These are phyloP conservation scores for Atherix ibis DNA, from an alignment of 2,888 invertebrate species.

Conservation along the genomic window DNA sequence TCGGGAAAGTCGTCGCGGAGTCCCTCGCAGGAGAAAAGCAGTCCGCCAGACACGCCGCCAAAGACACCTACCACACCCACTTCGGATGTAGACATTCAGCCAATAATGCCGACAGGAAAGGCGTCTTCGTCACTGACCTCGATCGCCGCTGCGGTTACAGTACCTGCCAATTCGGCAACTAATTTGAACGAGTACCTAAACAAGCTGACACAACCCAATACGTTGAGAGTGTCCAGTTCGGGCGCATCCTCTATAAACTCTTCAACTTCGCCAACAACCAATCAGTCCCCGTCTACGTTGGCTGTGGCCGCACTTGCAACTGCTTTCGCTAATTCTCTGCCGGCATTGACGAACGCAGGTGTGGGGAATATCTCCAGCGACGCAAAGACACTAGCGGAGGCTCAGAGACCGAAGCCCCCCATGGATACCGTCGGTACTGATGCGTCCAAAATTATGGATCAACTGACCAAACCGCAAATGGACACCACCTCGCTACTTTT, in stretches of 20 bases:
- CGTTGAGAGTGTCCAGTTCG: too few relatives aligned
- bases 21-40: conserved; percentile 14
- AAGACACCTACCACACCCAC: conserved; percentile 6
- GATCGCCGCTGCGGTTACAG: conserved; percentile 7
- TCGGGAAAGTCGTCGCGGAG: conserved; percentile 31
- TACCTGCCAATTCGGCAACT: conserved; percentile 2
- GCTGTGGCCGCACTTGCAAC: conserved; percentile 13
- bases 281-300: conserved; percentile 18
- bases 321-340: not conserved
- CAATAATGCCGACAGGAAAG: conserved; percentile 7
- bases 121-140: conserved; percentile 3
- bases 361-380: not conserved
- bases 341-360: conserved; percentile 2
- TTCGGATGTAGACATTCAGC: conserved; percentile 3
- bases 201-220: too few relatives aligned
- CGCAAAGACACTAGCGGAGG: not conserved
- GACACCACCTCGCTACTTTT: not conserved
- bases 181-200: too few relatives aligned
- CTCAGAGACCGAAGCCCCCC: too few relatives aligned
- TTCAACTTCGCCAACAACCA: conserved; percentile 5
- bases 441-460: not conserved
- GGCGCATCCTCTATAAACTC: too few relatives aligned
- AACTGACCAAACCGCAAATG: too few relatives aligned
- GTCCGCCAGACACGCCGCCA: conserved; percentile 12
- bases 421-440: not conserved